Conservation (phyloP, 2,888 invertebrate species). For the Hedychridium roseum region DNA sequence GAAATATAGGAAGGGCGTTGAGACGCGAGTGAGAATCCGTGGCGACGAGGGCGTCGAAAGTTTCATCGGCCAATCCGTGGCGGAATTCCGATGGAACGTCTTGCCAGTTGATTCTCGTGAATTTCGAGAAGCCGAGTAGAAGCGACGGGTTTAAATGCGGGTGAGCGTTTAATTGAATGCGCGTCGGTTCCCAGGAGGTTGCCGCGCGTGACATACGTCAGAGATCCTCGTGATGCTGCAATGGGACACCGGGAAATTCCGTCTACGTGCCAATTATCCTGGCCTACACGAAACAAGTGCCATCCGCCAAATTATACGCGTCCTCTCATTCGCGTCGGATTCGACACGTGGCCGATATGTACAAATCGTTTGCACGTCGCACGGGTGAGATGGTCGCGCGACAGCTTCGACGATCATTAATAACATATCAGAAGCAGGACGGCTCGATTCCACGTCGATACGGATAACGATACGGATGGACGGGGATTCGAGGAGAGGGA, state of each 20-base stretch:
- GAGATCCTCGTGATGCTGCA: slow-evolving; percentile 40
- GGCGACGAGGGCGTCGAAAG: not conserved
- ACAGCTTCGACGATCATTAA: slow-evolving; percentile 41
- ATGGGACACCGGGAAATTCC: slow-evolving; percentile 32
- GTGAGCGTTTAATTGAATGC: slow-evolving; percentile 63
- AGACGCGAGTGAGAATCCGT: not conserved
- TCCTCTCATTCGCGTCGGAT: slow-evolving; percentile 6
- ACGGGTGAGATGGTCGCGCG: slow-evolving; percentile 3
- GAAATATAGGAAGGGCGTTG: not conserved
- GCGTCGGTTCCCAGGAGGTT: slow-evolving; percentile 57
- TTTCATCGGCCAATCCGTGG: too few species aligned
- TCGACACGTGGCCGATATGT: slow-evolving; percentile 2
- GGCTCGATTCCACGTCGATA: slow-evolving; percentile 29
- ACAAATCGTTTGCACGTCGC: slow-evolving; percentile 12
- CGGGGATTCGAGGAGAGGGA: slow-evolving; percentile 15
- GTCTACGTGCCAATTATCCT: slow-evolving; percentile 47
- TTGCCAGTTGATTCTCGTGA: not conserved
- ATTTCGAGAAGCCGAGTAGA: slow-evolving; percentile 14
- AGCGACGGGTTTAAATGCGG: slow-evolving; percentile 61
- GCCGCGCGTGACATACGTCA: slow-evolving; percentile 58
- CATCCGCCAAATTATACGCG: slow-evolving; percentile 25
- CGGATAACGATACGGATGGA: slow-evolving; percentile 23
- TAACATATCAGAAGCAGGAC: slow-evolving; percentile 44
- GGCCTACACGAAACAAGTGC: slow-evolving; percentile 29
- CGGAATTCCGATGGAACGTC: too few species aligned